Conservation (phyloP, 2,888 invertebrate species). For the Drosophila mimica region DNA sequence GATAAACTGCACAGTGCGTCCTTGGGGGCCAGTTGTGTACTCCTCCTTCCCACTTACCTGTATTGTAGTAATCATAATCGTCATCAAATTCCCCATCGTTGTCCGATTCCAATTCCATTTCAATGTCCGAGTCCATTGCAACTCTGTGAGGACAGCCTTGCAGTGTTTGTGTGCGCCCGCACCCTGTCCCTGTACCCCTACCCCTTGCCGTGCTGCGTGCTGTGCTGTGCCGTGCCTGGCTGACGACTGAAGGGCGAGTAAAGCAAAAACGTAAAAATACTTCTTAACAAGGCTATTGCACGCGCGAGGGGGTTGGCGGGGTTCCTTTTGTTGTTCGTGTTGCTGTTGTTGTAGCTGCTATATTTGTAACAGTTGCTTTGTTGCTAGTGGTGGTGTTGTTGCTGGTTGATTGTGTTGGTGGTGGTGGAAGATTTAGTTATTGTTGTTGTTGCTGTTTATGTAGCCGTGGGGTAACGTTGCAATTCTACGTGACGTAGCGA, state of each 20-base stretch:
- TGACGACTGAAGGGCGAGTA: slow-evolving; percentile 57
- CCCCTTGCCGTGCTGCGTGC: slow-evolving; percentile 22
- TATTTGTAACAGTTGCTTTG: slow-evolving; percentile 66
- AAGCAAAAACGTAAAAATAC: slow-evolving; percentile 63
- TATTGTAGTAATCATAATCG: slow-evolving; percentile 93
- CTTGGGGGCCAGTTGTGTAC: slow-evolving; percentile 15
- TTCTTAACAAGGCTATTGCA: slow-evolving; percentile 65
- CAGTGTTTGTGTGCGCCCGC: slow-evolving; percentile 12
- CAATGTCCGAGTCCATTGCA: slow-evolving; percentile 92
- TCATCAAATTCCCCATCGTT: slow-evolving; percentile 88
- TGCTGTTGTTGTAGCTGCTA: slow-evolving; percentile 35
- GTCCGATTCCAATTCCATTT: slow-evolving; percentile 89
- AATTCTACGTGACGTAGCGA: slow-evolving; percentile 48
- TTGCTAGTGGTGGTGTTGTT: slow-evolving; percentile 39
- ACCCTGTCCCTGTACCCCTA: slow-evolving; percentile 5
- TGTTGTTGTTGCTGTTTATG: slow-evolving; percentile 38
- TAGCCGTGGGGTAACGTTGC: slow-evolving; percentile 60
- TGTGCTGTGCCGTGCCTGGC: slow-evolving; percentile 47
- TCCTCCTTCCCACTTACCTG: slow-evolving; percentile 78
- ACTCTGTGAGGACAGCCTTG: slow-evolving; percentile 49
- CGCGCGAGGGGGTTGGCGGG: slow-evolving; percentile 61
- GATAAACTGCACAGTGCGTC: slow-evolving; percentile 50
- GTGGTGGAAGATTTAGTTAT: slow-evolving; percentile 58
- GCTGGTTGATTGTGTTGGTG: slow-evolving; percentile 32
- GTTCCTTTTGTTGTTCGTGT: slow-evolving; percentile 36